These are phyloP conservation scores for Cinclus mexicanus DNA, from an alignment of 2,113 vertebrate species.

Conservation along the genomic window DNA sequence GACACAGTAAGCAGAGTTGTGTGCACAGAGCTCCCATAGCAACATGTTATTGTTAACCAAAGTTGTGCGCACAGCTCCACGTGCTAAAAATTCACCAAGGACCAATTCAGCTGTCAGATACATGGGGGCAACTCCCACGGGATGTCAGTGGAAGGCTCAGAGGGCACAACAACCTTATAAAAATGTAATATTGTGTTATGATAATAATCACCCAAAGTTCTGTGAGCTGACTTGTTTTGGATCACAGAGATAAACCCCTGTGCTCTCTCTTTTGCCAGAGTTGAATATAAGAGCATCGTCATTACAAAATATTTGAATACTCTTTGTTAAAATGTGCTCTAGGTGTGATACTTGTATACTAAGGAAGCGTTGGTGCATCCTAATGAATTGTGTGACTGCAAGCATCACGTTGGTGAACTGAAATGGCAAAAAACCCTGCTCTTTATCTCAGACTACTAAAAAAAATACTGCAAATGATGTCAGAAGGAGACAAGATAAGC, in stretches of 20 bases:
- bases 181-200: background rate
- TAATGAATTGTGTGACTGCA: background rate
- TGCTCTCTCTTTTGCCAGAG: background rate
- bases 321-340: background rate
- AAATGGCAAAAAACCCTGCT: background rate
- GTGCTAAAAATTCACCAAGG: constrained; percentile 51
- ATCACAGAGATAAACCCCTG: background rate
- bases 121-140: background rate
- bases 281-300: background rate
- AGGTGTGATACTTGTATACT: background rate
- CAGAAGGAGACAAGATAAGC: background rate
- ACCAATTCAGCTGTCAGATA: constrained; percentile 51
- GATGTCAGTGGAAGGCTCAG: background rate
- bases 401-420: background rate
- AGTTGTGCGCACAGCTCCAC: constrained; percentile 19
- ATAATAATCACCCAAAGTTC: background rate
- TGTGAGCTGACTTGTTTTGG: background rate
- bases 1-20: constrained; percentile 8
- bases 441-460: background rate
- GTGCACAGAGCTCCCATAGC: constrained; percentile 10
- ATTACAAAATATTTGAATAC: background rate
- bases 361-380: background rate
- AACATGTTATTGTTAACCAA: constrained; percentile 59
- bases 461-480: background rate
- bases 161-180: constrained; percentile 12